A percentile compares a stretch with the other conserved stretches of the same genome.
These are phyloP conservation scores for Drosophila parthenogenetica DNA, from an alignment of 2,888 invertebrate genomes.

Conservation along the genomic window DNA sequence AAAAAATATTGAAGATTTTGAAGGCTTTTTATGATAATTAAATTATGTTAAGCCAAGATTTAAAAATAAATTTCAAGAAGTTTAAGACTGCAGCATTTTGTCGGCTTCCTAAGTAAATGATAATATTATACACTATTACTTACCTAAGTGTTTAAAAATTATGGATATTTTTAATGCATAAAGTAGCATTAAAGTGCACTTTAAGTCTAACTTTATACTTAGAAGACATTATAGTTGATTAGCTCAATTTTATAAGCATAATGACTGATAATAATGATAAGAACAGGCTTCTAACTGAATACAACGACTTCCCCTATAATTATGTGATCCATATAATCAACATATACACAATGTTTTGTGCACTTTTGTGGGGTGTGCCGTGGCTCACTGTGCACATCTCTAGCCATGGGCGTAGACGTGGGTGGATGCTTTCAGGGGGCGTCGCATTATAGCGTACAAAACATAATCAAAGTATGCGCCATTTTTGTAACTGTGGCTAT, in stretches of 20 bases:
- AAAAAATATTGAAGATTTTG: no score
- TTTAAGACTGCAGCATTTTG: no score
- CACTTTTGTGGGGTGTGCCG: conserved; percentile 51
- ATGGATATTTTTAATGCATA: background rate
- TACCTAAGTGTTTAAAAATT: background rate
- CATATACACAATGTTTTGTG: conserved; percentile 24
- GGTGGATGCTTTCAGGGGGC: conserved; percentile 26
- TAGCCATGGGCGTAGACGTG: conserved; percentile 37
- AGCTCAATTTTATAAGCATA: background rate
- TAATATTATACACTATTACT: no score
- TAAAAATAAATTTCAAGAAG: no score
- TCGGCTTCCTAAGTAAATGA: no score
- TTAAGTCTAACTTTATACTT: background rate
- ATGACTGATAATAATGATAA: conserved; percentile 34
- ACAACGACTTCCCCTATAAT: conserved; percentile 34
- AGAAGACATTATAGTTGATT: background rate
- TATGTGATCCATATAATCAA: conserved; percentile 21
- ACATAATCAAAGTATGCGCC: conserved; percentile 54
- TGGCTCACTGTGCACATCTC: conserved; percentile 20
- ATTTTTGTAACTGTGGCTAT: conserved; percentile 51
- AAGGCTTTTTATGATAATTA: no score
- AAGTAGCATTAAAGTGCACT: background rate
- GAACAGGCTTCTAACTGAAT: background rate
- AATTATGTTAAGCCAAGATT: no score
- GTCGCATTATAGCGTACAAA: conserved; percentile 37